Evolutionary conservation across 2,113 vertebrate species (phyloP).

Genomic region (Lipotes vexillifer): DNA sequence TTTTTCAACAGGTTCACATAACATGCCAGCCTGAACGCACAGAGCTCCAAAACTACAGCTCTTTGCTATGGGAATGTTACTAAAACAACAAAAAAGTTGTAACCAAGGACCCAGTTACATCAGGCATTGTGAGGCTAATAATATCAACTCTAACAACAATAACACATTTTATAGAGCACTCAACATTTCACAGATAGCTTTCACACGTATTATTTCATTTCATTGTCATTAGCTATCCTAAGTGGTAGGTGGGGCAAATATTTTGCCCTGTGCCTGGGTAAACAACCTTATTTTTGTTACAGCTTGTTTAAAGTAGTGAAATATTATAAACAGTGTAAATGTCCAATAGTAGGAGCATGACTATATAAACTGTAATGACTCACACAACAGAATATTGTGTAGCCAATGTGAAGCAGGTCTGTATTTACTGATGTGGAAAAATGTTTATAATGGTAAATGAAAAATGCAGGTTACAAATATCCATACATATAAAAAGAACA

Average conservation of each 20-base stretch:
- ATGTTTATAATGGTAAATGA: background rate
- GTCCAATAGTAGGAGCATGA: background rate
- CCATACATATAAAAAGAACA: background rate
- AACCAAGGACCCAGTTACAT: background rate
- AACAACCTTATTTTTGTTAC: slow-evolving; percentile 11
- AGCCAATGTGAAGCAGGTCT: background rate
- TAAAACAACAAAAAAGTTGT: slow-evolving; percentile 37
- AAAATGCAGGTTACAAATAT: background rate
- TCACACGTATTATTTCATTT: slow-evolving; percentile 7
- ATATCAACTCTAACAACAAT: background rate
- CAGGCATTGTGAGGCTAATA: background rate
- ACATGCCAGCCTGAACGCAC: background rate
- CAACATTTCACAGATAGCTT: slow-evolving; percentile 27
- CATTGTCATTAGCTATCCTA: background rate
- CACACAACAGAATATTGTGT: background rate
- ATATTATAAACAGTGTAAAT: background rate
- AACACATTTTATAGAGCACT: slow-evolving; percentile 4
- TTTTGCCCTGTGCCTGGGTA: background rate
- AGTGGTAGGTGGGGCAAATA: background rate
- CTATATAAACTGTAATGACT: background rate
- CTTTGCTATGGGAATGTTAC: slow-evolving; percentile 32
- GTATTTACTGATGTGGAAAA: background rate
- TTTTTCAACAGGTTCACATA: slow-evolving; percentile 58
- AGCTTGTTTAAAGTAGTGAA: background rate
- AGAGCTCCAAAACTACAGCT: background rate